These are phyloP conservation scores for Lepus europaeus DNA, from an alignment of 2,113 vertebrate species.

Conservation along the genomic window DNA sequence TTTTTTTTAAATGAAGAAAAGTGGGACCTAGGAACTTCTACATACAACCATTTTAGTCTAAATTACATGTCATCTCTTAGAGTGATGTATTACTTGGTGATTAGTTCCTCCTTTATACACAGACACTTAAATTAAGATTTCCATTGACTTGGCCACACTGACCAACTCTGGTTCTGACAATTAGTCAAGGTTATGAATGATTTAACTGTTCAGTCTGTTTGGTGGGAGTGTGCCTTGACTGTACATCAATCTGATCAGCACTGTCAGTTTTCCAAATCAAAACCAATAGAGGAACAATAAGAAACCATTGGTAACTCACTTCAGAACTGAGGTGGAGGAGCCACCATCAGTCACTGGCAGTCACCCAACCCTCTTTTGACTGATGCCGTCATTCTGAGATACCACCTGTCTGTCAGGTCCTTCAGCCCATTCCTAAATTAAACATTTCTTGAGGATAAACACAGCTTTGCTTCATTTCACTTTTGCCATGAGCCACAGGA, in stretches of 20 bases:
- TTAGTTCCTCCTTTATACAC: not conserved
- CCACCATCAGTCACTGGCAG: not conserved
- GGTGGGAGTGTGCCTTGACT: not conserved
- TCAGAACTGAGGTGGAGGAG: not conserved
- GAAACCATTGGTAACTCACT: not conserved
- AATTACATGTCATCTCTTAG: not conserved
- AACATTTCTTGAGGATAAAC: not conserved
- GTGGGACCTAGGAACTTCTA: not conserved
- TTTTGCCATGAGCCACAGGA: not conserved
- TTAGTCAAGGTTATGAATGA: not conserved
- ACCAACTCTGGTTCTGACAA: not conserved
- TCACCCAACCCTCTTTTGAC: not conserved
- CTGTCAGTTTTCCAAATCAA: not conserved
- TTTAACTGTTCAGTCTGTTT: conserved; percentile 8
- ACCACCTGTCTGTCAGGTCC: not conserved
- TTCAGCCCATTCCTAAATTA: not conserved
- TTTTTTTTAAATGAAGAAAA: conserved; percentile 1
- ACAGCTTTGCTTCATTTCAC: not conserved
- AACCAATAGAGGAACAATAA: not conserved
- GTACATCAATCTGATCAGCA: not conserved
- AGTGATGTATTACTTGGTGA: not conserved
- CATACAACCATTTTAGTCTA: not conserved
- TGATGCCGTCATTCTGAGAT: fast-evolving
- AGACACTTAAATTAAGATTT: not conserved
- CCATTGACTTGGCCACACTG: conserved; percentile 2